Evolutionary conservation across 64 coral and sea anemone genomes (phyloP), one percentile per base, ranked within the genome.

Genomic region (Hydrozoanthus tunicans): DNA sequence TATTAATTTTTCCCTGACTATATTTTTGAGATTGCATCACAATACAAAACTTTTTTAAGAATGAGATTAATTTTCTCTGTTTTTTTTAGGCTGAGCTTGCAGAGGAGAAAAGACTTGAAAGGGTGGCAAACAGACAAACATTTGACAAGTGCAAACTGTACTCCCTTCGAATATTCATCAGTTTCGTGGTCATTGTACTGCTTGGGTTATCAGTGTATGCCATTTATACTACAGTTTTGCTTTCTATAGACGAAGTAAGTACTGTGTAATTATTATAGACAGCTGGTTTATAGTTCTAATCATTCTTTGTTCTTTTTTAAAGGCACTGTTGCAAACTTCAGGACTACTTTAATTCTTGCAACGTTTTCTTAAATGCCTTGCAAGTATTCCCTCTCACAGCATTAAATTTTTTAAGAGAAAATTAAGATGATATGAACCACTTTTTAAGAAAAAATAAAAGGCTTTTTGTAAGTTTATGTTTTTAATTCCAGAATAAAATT

Each of bases 161-260:
- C 70, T 82, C 92, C 23, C 14, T 93, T 5, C 70, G 95, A 82
- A 60, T 63, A n/a, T 55, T 83, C 6, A 77, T 89, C 70, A 90
- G 80, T 66, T 69, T 96, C 13, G 56, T 96, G 15, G 95, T 96
- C 54, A 96, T 58, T 25, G 15, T 15, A 5, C 54, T 93, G 11
- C 82, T 96, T 6, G 92, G 59, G 9, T 5, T 85, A 52, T 85
- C 82, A 70, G 82, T 85, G 25, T 92, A 81, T 53, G 95, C 82
- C 64, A 86, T 96, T 56, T 93, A 91, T 91, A 82, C 4, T 0
- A 73, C 92, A 62, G 95, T 93, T 61, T 67, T 81, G 53, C 10
- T 93, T 62, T 93, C 95, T 82, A 93, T 81, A 69, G 26, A 93
- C 61, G 20, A 89, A 65, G 95, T 96, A 96, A 91, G 92, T 96